These are phyloP conservation scores for Agrypnus murinus DNA, from an alignment of 2,888 invertebrate genomes.

Conservation along the genomic window DNA sequence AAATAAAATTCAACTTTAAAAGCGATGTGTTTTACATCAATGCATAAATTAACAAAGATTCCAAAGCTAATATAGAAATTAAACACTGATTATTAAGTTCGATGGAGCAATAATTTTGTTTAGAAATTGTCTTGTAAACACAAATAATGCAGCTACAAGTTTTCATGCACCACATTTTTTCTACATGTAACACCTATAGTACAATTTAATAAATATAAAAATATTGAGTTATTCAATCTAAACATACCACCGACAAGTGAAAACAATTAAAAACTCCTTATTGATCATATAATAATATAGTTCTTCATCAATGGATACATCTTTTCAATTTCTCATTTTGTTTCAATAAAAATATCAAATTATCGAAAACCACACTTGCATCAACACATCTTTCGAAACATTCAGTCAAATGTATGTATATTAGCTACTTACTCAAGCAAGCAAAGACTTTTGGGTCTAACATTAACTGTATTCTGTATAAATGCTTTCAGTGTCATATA, in stretches of 20 bases:
- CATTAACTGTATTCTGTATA: slow-evolving; percentile 32
- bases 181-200: slow-evolving; percentile 58
- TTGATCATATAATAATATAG: slow-evolving; percentile 5
- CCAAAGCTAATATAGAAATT: slow-evolving; percentile 17
- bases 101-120: slow-evolving; percentile 20
- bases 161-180: slow-evolving; percentile 43
- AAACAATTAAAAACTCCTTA: slow-evolving; percentile 36
- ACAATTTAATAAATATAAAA: slow-evolving; percentile 58
- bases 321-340: slow-evolving; percentile 26
- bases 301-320: slow-evolving; percentile 19
- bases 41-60: slow-evolving; percentile 15
- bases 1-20: slow-evolving; percentile 25
- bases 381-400: slow-evolving; percentile 23
- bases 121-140: slow-evolving; percentile 14
- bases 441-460: slow-evolving; percentile 33
- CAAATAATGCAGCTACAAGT: slow-evolving; percentile 11
- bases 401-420: slow-evolving; percentile 26
- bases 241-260: slow-evolving; percentile 32
- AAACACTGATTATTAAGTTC: slow-evolving; percentile 4
- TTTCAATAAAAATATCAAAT: slow-evolving; percentile 20
- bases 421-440: slow-evolving; percentile 43
- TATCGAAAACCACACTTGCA: slow-evolving; percentile 13
- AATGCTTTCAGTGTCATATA: not conserved
- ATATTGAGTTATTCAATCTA: slow-evolving; percentile 53
- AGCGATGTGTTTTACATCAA: slow-evolving; percentile 35